A percentile compares a stretch with the other conserved stretches of the same genome.
phyloP scores from a whole-genome alignment of 2,888 invertebrate species.

The Erebia aethiops region DNA sequence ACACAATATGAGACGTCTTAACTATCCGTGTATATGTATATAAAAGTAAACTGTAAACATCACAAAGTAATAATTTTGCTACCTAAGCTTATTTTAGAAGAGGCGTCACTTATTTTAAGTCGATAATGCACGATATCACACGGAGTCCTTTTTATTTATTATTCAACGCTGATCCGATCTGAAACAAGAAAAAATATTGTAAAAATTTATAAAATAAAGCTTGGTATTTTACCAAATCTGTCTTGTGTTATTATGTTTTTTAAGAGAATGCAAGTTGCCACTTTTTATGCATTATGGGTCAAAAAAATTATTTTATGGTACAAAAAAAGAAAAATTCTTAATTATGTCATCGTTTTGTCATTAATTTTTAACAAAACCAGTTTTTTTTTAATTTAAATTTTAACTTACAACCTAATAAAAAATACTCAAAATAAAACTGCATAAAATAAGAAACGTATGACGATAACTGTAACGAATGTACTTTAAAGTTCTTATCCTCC shows the following conservation, averaged over 20 bases:
- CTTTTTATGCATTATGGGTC: not conserved
- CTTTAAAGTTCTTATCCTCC: too few relatives aligned
- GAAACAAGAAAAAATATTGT: conserved; percentile 56
- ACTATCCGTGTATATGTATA: conserved; percentile 62
- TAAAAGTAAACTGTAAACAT: conserved; percentile 60
- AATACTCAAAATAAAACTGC: too few relatives aligned
- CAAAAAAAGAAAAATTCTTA: not conserved
- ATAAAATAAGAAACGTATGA: too few relatives aligned
- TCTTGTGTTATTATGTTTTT: not conserved
- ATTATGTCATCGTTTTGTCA: too few relatives aligned
- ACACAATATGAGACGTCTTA: conserved; percentile 40
- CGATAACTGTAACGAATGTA: too few relatives aligned
- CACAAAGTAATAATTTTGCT: conserved; percentile 73
- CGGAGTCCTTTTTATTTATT: conserved; percentile 51
- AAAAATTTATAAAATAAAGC: not conserved
- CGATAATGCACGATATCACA: conserved; percentile 72
- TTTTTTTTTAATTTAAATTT: too few relatives aligned
- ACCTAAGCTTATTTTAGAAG: conserved; percentile 65
- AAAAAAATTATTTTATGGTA: not conserved
- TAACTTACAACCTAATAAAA: too few relatives aligned
- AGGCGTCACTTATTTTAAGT: conserved; percentile 56
- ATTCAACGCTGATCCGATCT: conserved; percentile 54
- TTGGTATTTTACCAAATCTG: not conserved
- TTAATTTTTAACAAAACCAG: too few relatives aligned
- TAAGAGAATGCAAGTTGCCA: conserved; percentile 6